A percentile compares a stretch with the other conserved stretches of the same genome.
phyloP scores from a whole-genome alignment of 2,113 vertebrate species.

The Poecilia latipinna region DNA sequence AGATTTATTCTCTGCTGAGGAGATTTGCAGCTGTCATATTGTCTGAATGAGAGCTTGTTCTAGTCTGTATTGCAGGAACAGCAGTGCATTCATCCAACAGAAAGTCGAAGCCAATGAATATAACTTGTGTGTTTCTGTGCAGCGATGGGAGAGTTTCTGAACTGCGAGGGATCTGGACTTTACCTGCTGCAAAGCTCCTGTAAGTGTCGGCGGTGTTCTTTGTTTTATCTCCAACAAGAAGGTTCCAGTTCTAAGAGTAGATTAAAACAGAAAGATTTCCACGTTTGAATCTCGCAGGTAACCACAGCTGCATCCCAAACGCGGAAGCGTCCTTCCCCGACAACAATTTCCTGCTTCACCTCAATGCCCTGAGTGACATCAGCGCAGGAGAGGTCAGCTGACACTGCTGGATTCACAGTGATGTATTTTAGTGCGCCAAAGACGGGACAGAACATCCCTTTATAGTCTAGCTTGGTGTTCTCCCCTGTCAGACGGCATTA shows the following conservation, averaged over 20 bases:
- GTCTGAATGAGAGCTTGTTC: not conserved
- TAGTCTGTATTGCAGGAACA: not conserved
- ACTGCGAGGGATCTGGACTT: conserved; percentile 98
- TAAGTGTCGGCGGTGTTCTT: conserved; percentile 77
- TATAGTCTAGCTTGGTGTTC: conserved; percentile 37
- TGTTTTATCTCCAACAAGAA: not conserved
- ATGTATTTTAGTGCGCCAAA: conserved; percentile 43
- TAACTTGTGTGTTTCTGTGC: conserved; percentile 49
- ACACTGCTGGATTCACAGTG: conserved; percentile 46
- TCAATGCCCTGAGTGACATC: conserved; percentile 90
- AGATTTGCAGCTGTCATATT: conserved; percentile 17
- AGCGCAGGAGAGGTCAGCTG: conserved; percentile 90
- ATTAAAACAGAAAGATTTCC: not conserved
- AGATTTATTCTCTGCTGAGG: conserved; percentile 16
- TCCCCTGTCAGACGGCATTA: conserved; percentile 64
- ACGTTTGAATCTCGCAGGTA: conserved; percentile 80
- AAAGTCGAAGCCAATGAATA: conserved; percentile 7
- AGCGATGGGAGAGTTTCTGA: conserved; percentile 97
- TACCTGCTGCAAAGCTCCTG: conserved; percentile 97
- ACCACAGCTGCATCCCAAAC: conserved; percentile 97
- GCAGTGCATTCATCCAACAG: conserved; percentile 10
- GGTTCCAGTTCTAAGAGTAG: not conserved
- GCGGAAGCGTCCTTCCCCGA: conserved; percentile 95
- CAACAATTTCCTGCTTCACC: conserved; percentile 94
- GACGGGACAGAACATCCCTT: conserved; percentile 42